phyloP scores from a whole-genome alignment of 2,797 vertebrate species.

The Mus spretus region DNA sequence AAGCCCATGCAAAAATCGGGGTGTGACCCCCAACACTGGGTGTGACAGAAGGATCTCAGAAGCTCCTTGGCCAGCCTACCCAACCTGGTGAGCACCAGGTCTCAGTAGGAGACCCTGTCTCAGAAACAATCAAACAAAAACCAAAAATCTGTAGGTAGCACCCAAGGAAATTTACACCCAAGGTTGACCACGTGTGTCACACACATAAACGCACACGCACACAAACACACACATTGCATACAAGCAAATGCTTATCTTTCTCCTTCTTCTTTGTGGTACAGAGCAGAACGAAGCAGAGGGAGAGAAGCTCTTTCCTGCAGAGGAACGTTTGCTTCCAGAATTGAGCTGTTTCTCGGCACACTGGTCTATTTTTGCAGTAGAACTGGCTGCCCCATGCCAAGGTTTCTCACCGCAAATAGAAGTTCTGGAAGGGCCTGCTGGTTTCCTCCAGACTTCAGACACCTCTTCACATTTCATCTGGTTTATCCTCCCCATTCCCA shows the following conservation, averaged over 20 bases:
- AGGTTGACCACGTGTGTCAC: background rate
- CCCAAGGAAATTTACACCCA: background rate
- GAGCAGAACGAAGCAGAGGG: background rate
- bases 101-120: background rate
- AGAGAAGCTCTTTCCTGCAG: background rate
- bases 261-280: background rate
- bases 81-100: background rate
- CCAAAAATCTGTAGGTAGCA: background rate
- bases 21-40: background rate
- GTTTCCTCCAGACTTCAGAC: slow-evolving; percentile 74
- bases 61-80: too few relatives aligned
- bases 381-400: slow-evolving; percentile 70
- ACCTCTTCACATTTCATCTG: slow-evolving; percentile 78
- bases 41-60: background rate
- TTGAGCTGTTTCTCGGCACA: slow-evolving; percentile 65
- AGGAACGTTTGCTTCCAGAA: slow-evolving; percentile 56
- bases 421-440: slow-evolving; percentile 76
- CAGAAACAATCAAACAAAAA: background rate
- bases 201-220: background rate
- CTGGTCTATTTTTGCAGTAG: slow-evolving; percentile 75
- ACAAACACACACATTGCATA: background rate
- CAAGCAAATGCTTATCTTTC: background rate
- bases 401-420: slow-evolving; percentile 82
- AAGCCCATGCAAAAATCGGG: background rate
- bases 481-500: slow-evolving; percentile 54